Evolutionary conservation across 2,888 invertebrate genomes (phyloP).

Genomic region (Drosophila rellima): DNA sequence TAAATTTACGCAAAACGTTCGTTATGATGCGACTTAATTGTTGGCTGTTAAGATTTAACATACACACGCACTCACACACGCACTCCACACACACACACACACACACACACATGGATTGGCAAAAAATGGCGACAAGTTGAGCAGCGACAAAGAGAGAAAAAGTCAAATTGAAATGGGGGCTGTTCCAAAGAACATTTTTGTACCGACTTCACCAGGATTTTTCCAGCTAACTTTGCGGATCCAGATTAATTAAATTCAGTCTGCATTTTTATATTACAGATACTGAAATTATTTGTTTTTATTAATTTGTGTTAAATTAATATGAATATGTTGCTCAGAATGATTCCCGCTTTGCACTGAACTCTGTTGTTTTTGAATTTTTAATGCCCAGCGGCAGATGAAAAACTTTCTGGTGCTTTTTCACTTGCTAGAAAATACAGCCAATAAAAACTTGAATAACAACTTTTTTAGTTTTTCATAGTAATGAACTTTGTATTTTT

Average conservation of each 20-base stretch:
- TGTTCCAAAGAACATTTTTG: neutral
- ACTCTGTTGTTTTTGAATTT: slow-evolving; percentile 50
- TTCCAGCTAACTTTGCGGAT: neutral
- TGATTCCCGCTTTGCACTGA: neutral
- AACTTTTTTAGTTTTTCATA: slow-evolving; percentile 1
- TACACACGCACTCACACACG: slow-evolving; percentile 29
- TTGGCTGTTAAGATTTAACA: slow-evolving; percentile 76
- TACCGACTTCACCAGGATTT: neutral
- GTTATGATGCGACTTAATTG: slow-evolving; percentile 78
- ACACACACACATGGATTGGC: slow-evolving; percentile 26
- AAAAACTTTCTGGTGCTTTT: slow-evolving; percentile 36
- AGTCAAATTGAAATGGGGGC: neutral
- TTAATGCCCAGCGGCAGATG: slow-evolving; percentile 41
- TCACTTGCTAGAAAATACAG: slow-evolving; percentile 7
- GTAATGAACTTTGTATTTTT: too few relatives aligned
- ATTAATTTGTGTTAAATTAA: neutral
- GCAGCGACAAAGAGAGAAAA: slow-evolving; percentile 1
- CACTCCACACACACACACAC: slow-evolving; percentile 24
- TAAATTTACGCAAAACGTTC: slow-evolving; percentile 74
- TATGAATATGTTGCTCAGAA: neutral
- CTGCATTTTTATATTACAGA: neutral
- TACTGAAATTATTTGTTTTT: too few relatives aligned
- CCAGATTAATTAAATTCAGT: neutral
- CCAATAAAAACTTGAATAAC: slow-evolving; percentile 2
- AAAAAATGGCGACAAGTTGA: slow-evolving; percentile 19